phyloP scores from a whole-genome alignment of 2,113 vertebrate species.

The Mustela nigripes region DNA sequence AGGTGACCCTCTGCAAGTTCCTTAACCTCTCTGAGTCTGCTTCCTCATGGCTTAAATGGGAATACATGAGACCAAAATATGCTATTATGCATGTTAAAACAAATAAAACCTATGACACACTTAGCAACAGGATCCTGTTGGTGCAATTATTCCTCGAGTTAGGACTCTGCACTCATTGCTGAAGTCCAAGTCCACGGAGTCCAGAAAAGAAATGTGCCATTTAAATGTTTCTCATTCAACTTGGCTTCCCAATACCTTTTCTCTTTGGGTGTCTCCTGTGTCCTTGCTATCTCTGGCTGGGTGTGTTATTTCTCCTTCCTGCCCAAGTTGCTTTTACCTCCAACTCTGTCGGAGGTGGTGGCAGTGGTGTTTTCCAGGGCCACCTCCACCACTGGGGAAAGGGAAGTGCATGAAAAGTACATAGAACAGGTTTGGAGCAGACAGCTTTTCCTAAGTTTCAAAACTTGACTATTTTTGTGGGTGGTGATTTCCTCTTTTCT shows the following conservation, averaged over 20 bases:
- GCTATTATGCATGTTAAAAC: background rate
- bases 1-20: background rate
- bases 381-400: background rate
- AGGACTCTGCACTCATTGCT: background rate
- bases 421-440: background rate
- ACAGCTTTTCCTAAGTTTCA: conserved; percentile 62
- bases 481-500: conserved; percentile 69
- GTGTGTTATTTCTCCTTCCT: background rate
- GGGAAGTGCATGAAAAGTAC: conserved; percentile 55
- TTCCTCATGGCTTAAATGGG: background rate
- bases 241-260: background rate
- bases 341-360: background rate
- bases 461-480: background rate
- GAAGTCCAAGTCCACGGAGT: background rate
- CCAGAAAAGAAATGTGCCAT: background rate
- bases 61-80: background rate
- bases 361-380: conserved; percentile 3
- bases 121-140: background rate
- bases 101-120: background rate
- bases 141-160: background rate
- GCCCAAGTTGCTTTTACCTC: background rate
- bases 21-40: background rate
- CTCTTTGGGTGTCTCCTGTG: background rate
- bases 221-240: background rate
- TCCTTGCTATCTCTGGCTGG: background rate